These are phyloP conservation scores for Sebastes aleutianus DNA, from an alignment of 2,797 vertebrate genomes.

Conservation along the genomic window DNA sequence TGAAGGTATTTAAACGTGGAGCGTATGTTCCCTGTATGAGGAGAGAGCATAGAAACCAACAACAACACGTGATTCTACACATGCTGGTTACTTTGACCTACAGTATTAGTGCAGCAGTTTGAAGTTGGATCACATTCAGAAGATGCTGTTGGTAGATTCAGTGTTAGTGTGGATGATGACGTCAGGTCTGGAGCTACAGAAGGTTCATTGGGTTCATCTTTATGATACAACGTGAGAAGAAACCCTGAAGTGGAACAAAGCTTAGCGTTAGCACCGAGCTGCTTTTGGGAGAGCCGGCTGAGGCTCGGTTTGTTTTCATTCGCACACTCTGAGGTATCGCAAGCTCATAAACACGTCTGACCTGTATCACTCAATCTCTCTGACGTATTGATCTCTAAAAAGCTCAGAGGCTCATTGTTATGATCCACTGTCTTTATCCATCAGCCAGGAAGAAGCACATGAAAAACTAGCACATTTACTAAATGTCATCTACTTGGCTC, in stretches of 20 bases:
- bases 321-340: conserved; percentile 30
- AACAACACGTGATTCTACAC: neutral
- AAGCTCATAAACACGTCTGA: conserved; percentile 44
- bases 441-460: conserved; percentile 5
- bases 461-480: conserved; percentile 35
- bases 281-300: conserved; percentile 14
- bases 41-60: neutral
- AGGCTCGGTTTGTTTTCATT: conserved; percentile 50
- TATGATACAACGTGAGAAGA: conserved; percentile 10
- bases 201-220: conserved; percentile 32
- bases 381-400: conserved; percentile 54
- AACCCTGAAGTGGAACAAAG: conserved; percentile 27
- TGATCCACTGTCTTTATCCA: conserved; percentile 41
- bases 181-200: conserved; percentile 1
- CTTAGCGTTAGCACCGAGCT: conserved; percentile 14
- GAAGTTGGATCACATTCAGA: neutral
- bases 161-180: neutral
- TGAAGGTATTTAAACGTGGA: neutral
- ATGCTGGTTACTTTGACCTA: neutral
- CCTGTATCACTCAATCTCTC: conserved; percentile 51
- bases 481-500: conserved; percentile 24
- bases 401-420: conserved; percentile 44
- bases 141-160: neutral
- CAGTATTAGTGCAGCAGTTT: neutral
- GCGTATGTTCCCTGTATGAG: neutral